Conservation (phyloP, 2,888 invertebrate genomes). For the Hetaerina titia region DNA sequence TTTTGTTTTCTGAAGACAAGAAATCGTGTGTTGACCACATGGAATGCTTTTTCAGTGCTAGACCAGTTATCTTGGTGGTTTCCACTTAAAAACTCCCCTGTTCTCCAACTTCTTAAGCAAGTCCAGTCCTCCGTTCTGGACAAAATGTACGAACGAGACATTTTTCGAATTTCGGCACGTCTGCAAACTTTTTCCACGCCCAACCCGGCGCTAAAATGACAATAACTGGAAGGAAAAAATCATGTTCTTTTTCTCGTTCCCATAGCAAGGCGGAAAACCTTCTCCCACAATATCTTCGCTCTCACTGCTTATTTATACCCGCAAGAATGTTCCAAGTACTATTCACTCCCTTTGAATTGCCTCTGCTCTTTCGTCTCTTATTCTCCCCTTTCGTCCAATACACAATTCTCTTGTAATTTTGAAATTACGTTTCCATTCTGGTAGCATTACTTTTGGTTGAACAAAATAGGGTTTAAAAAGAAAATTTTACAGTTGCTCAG, state of each 20-base stretch:
- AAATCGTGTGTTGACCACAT: too few species aligned
- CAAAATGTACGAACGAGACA: not conserved
- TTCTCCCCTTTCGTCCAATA: not conserved
- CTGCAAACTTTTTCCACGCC: conserved; percentile 15
- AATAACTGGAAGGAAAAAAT: not conserved
- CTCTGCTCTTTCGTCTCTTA: not conserved
- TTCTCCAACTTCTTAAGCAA: too few species aligned
- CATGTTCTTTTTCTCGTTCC: not conserved
- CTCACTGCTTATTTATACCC: not conserved
- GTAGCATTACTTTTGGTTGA: not conserved
- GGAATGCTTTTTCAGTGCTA: too few species aligned
- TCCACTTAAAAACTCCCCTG: too few species aligned
- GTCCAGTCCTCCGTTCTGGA: not conserved
- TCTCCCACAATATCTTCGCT: not conserved
- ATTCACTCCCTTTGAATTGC: not conserved
- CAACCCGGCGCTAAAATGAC: not conserved
- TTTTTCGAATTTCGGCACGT: not conserved
- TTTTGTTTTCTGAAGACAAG: too few species aligned
- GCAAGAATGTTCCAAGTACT: not conserved
- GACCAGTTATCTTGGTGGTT: too few species aligned
- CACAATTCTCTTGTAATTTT: not conserved
- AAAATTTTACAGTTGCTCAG: too few species aligned
- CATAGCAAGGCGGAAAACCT: not conserved
- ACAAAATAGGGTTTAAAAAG: too few species aligned
- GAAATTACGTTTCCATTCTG: not conserved